These are phyloP conservation scores for Xiphophorus hellerii DNA, from an alignment of 2,113 vertebrate genomes.

Conservation along the genomic window DNA sequence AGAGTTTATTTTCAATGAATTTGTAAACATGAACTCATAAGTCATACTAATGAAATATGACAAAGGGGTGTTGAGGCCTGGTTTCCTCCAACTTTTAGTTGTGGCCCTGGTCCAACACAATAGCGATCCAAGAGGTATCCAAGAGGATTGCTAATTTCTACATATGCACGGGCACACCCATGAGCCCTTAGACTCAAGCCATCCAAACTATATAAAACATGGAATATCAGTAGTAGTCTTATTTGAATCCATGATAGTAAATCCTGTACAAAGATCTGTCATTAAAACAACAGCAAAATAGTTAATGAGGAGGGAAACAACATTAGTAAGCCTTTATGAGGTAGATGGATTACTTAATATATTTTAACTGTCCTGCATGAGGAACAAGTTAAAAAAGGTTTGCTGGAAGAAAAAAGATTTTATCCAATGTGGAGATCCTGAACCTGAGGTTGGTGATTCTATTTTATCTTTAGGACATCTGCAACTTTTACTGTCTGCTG, in stretches of 20 bases:
- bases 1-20: too few species aligned
- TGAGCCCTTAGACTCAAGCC: not conserved
- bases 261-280: rapidly evolving
- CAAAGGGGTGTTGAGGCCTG: too few species aligned
- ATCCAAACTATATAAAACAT: conserved; percentile 2
- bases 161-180: not conserved
- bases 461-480: not conserved
- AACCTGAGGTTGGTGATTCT: not conserved
- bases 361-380: not conserved
- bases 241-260: not conserved
- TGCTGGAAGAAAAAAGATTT: not conserved
- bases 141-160: not conserved
- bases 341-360: not conserved
- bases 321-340: not conserved
- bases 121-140: not conserved
- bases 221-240: rapidly evolving
- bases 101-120: too few species aligned
- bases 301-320: not conserved
- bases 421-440: not conserved
- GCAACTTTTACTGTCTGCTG: not conserved
- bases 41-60: too few species aligned
- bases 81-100: too few species aligned
- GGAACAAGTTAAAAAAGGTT: not conserved
- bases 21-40: too few species aligned
- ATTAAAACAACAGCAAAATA: not conserved